phyloP scores from a whole-genome alignment of 2,797 vertebrate genomes.

The Bryconaethiops microstoma region DNA sequence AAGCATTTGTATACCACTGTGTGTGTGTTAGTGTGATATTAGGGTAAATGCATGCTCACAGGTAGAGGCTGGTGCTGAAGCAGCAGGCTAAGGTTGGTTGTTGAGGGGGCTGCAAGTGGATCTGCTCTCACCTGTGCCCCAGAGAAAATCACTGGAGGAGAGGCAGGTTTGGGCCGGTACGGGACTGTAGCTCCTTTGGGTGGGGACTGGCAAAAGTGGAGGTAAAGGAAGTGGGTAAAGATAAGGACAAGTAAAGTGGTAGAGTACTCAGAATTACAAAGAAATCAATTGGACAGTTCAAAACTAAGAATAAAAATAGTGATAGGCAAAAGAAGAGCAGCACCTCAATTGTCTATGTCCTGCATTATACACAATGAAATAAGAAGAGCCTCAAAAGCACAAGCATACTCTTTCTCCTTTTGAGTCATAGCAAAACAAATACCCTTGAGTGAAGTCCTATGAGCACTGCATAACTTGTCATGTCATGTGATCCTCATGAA shows the following conservation, averaged over 20 bases:
- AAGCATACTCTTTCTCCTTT: constrained; percentile 4
- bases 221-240: constrained; percentile 1
- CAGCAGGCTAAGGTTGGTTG: constrained; percentile 99
- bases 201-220: constrained; percentile 86
- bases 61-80: constrained; percentile 99
- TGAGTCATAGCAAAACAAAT: constrained; percentile 13
- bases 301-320: not conserved
- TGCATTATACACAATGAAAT: not conserved
- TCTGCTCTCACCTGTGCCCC: constrained; percentile 99
- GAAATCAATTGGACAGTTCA: constrained; percentile 12
- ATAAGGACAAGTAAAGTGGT: constrained; percentile 34
- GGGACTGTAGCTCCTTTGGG: constrained; percentile 99
- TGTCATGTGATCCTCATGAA: not conserved
- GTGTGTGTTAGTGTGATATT: constrained; percentile 71
- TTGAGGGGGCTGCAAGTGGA: constrained; percentile 92
- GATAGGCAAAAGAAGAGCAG: not conserved
- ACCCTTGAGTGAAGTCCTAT: not conserved
- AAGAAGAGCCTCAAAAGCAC: constrained; percentile 5
- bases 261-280: no score
- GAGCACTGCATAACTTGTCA: not conserved
- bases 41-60: constrained; percentile 95
- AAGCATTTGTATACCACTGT: no score
- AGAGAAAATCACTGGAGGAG: constrained; percentile 99
- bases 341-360: not conserved
- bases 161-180: constrained; percentile 99